A percentile compares a stretch with the other conserved stretches of the same genome.
These are phyloP conservation scores for Rhogogaster chlorosoma DNA, from an alignment of 2,888 invertebrate species.

Conservation along the genomic window DNA sequence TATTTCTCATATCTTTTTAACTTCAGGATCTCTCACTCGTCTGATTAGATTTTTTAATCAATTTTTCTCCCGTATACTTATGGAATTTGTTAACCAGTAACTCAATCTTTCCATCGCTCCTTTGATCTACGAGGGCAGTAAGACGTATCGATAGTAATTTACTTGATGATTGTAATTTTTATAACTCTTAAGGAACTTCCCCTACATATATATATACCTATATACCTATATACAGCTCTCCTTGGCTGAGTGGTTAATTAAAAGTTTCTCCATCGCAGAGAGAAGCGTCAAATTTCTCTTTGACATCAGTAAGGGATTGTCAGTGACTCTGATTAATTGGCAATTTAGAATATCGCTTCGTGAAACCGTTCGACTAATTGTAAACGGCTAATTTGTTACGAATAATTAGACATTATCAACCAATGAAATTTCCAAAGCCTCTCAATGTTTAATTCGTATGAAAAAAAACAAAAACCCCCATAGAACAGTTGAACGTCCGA, in stretches of 20 bases:
- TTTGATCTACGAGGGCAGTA: background rate
- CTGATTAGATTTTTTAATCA: background rate
- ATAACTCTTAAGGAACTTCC: background rate
- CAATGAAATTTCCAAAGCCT: background rate
- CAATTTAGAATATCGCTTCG: conserved; percentile 1
- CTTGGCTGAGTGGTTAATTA: conserved; percentile 23
- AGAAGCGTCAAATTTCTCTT: conserved; percentile 20
- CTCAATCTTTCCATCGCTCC: background rate
- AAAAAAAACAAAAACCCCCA: background rate
- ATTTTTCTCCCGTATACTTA: no score
- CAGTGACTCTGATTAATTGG: conserved; percentile 30
- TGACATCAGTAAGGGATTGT: conserved; percentile 24
- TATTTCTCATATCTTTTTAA: background rate
- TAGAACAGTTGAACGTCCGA: background rate
- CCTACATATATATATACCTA: background rate
- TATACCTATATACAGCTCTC: background rate
- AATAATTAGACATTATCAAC: conserved; percentile 20
- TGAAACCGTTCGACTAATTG: conserved; percentile 19
- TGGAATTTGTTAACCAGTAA: background rate
- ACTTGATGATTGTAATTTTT: background rate
- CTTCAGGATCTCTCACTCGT: background rate
- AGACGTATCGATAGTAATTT: background rate
- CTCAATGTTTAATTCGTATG: background rate
- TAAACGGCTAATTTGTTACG: conserved; percentile 14
- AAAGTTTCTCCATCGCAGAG: conserved; percentile 15